Evolutionary conservation across 2,888 invertebrate species (phyloP).

Genomic region (Orthosia gracilis): DNA sequence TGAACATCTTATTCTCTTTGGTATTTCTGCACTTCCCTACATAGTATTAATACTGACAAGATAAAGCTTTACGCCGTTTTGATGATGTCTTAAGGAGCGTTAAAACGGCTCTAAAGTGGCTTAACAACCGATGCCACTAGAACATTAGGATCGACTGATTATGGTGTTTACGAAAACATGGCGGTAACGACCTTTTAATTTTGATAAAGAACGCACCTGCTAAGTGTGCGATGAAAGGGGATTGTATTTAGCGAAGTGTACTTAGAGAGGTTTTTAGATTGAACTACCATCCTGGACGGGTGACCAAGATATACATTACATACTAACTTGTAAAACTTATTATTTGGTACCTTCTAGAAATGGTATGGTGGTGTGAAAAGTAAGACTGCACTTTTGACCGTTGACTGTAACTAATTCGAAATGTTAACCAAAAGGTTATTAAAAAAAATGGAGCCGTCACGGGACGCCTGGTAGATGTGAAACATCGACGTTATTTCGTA

Average conservation of each 20-base stretch:
- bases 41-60: slow-evolving; percentile 41
- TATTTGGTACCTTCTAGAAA: no score
- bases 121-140: slow-evolving; percentile 43
- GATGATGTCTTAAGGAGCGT: slow-evolving; percentile 54
- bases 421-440: no score
- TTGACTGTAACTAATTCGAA: no score
- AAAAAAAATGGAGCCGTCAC: no score
- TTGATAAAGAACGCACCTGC: slow-evolving; percentile 1
- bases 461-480: no score
- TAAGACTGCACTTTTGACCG: no score
- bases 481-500: no score
- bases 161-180: slow-evolving; percentile 11
- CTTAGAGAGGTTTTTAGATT: no score
- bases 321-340: no score
- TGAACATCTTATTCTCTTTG: background rate
- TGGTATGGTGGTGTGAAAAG: no score
- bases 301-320: no score
- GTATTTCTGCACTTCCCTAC: slow-evolving; percentile 21
- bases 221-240: background rate
- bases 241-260: background rate
- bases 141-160: slow-evolving; percentile 43
- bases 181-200: slow-evolving; percentile 12
- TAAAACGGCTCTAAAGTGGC: slow-evolving; percentile 45
- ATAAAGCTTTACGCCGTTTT: slow-evolving; percentile 62
- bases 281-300: no score